Evolutionary conservation across 2,113 vertebrate species (phyloP).

Genomic region (Aptenodytes forsteri): DNA sequence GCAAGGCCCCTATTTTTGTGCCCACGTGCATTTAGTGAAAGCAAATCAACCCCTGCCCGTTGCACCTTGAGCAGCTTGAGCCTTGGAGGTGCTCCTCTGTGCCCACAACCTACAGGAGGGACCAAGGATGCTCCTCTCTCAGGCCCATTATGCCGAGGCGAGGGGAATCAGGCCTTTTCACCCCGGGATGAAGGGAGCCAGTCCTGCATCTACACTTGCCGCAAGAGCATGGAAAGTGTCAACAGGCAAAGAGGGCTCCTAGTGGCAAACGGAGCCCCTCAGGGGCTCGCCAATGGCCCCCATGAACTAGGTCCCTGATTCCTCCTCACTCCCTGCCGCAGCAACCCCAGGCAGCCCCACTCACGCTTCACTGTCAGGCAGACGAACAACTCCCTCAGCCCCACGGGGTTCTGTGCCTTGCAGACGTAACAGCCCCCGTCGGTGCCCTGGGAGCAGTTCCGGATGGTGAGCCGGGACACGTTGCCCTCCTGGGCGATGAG

Average conservation of each 20-base stretch:
- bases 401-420: slow-evolving; percentile 85
- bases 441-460: slow-evolving; percentile 76
- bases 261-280: not conserved
- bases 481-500: slow-evolving; percentile 63
- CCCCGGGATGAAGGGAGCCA: not conserved
- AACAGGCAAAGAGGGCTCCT: not conserved
- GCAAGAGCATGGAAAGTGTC: rapidly evolving
- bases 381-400: slow-evolving; percentile 76
- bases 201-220: not conserved
- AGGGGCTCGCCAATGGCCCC: not conserved
- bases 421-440: slow-evolving; percentile 86
- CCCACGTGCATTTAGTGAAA: not conserved
- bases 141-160: not conserved
- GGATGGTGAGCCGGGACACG: slow-evolving; percentile 80
- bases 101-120: not conserved
- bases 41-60: too few relatives aligned
- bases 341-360: slow-evolving; percentile 11
- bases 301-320: not conserved
- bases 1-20: not conserved
- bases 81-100: not conserved
- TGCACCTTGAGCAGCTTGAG: not conserved
- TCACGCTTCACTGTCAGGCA: slow-evolving; percentile 87
- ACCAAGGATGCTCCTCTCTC: not conserved
- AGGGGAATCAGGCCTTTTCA: not conserved
- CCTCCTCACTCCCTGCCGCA: not conserved